phyloP scores from a whole-genome alignment of 2,888 invertebrate genomes.

The Deilephila elpenor region DNA sequence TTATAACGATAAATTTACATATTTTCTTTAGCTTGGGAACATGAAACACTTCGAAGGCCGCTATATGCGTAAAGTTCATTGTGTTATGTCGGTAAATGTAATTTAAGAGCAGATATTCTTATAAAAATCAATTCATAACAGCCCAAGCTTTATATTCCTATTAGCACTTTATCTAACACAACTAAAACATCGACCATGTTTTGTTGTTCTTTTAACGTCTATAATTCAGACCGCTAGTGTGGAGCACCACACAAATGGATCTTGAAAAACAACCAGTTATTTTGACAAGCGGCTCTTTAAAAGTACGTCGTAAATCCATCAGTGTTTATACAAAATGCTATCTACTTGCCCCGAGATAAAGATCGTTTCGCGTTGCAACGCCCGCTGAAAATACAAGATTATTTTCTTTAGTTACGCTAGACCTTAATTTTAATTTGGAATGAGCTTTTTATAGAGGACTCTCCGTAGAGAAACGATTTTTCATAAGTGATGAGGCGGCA shows the following conservation, averaged over 20 bases:
- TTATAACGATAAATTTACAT: constrained; percentile 18
- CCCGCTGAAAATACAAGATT: constrained; percentile 58
- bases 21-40: constrained; percentile 20
- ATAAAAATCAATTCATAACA: constrained; percentile 45
- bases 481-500: constrained; percentile 83
- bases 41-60: constrained; percentile 22
- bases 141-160: constrained; percentile 55
- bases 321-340: constrained; percentile 47
- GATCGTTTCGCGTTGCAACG: constrained; percentile 48
- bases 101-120: constrained; percentile 33
- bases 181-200: constrained; percentile 73
- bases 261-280: constrained; percentile 82
- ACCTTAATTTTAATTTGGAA: constrained; percentile 84
- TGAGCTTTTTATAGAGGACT: constrained; percentile 82
- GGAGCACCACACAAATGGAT: constrained; percentile 75
- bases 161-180: constrained; percentile 70
- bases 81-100: constrained; percentile 20
- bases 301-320: constrained; percentile 61
- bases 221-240: constrained; percentile 73
- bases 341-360: constrained; percentile 46
- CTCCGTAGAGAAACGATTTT: constrained; percentile 79
- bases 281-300: constrained; percentile 68
- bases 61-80: constrained; percentile 25
- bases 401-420: constrained; percentile 73
- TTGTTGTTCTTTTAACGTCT: constrained; percentile 75